Base-by-base conservation (phyloP, 2,888 invertebrate genomes). In the Andrena bicolor region DNA sequence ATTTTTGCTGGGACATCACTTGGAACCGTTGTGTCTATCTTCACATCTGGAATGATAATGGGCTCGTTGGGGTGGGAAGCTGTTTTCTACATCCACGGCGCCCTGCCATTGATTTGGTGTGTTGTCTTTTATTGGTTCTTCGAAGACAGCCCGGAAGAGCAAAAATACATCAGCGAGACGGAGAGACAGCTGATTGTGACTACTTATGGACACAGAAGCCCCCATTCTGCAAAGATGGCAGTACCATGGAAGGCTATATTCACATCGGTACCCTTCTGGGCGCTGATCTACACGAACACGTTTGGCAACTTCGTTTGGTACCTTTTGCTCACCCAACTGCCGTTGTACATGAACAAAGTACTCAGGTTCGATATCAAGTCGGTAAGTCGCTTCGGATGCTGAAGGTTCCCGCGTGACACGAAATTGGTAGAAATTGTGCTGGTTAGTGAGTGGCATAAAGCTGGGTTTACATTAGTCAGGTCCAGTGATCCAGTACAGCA, bases 231-330 rank as follows among this genome's bases (percentile, higher is more conserved):
- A 0, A 84, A 89, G 0, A 78, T 80, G 28, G 75, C 73, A 4
- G 56, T 93, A 7, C 95, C 95, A 0, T 95, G 95, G 95, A 91
- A 89, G 49, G 80, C 86, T 0, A 94, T 95, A n/a, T 91, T 94
- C 16, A 93, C 92, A 0, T 95, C 95, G 0, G 80, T 90, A 2
- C 95, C 95, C 3, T 92, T 95, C 68, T 93, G 93, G 92, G 94
- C 95, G 0, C 77, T 95, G 0, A 76, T 94, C 1, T 83, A 93
- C 4, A 94, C 94, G 1, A 95, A 95, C 86, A 92, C 93, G 8
- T 91, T 94, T 0, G 94, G 95, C 35, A 95, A 95, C 82, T 95
- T 94, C 91, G 93, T 94, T 7, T 95, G 94, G 92, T 95, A 95
- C 90, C 95, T 94, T 49, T 86, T 95, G 28, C 90, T 95, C 5